Base-by-base conservation (phyloP, 1,140 invertebrate species). In the Danaus melanippus region DNA sequence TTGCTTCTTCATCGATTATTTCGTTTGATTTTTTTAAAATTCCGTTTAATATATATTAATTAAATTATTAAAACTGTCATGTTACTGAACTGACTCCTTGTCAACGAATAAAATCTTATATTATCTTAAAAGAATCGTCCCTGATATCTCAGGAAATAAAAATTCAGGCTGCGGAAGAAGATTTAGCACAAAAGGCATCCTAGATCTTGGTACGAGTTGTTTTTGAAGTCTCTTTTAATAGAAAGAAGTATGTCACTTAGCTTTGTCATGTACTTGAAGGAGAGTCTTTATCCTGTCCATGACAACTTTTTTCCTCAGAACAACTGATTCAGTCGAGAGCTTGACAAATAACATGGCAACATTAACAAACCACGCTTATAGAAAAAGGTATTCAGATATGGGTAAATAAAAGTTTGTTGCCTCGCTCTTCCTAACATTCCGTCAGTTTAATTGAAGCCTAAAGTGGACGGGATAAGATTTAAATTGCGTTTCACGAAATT, bases 331-430 rank as follows among this genome's bases (percentile, higher is more conserved):
- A 58, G 41, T 53, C 40, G 46, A 58, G 57, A 58, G 57, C 51
- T 49, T 49, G 51, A 58, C 57, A 58, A 58, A 58, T 52, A 58
- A 53, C 51, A 58, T 58, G 46, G 51, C 51, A 58, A 58, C 57
- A 53, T 51, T 58, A 12, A 43, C 54, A 32, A 42, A 49, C 50
- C 50, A 12, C 42, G 41, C 42, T 56, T 56, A 42, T 42, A 58
- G 51, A 48, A 50, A 52, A 58, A 58, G 46, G 42, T 45, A 50
- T 47, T 50, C 43, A 58, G 44, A 57, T 53, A 49, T 50, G 49
- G 49, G 42, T 46, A 52, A 52, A 57, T 58, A 58, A 8, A 58
- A 58, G 45, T 52, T 42, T 32, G 21, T 32, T 7, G 2, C 7
- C 21, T 32, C 21, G 21, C 21, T 32, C 21, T 5, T 32, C 6